Conservation (phyloP, 2,113 vertebrate species). For the Mandrillus leucophaeus region DNA sequence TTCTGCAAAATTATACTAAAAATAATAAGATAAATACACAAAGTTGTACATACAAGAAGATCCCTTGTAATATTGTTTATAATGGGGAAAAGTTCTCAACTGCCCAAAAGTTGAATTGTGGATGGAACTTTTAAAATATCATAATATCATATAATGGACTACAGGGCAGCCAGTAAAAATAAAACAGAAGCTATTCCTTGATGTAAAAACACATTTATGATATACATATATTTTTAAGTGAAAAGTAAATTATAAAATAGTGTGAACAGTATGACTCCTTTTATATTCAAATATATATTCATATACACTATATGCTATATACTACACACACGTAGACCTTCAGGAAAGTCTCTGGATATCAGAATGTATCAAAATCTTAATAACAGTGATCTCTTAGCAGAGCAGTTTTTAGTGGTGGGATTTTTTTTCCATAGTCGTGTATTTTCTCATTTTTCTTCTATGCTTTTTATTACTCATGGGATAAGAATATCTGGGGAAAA, state of each 20-base stretch:
- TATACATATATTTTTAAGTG: background rate
- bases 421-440: background rate
- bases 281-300: background rate
- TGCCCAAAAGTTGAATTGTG: background rate
- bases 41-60: background rate
- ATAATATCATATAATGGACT: background rate
- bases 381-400: background rate
- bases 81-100: background rate
- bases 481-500: background rate
- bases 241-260: background rate
- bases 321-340: background rate
- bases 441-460: constrained; percentile 22
- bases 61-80: background rate
- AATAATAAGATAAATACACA: background rate
- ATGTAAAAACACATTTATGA: background rate
- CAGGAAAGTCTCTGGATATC: background rate
- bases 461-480: background rate
- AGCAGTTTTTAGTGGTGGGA: background rate
- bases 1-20: background rate
- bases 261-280: background rate
- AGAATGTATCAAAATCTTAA: background rate
- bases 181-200: constrained; percentile 11
- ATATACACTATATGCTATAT: background rate
- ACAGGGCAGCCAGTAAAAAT: background rate
- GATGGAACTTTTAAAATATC: background rate